These are phyloP conservation scores for Drosophila mayaguana DNA, from an alignment of 2,888 invertebrate species.

Conservation along the genomic window DNA sequence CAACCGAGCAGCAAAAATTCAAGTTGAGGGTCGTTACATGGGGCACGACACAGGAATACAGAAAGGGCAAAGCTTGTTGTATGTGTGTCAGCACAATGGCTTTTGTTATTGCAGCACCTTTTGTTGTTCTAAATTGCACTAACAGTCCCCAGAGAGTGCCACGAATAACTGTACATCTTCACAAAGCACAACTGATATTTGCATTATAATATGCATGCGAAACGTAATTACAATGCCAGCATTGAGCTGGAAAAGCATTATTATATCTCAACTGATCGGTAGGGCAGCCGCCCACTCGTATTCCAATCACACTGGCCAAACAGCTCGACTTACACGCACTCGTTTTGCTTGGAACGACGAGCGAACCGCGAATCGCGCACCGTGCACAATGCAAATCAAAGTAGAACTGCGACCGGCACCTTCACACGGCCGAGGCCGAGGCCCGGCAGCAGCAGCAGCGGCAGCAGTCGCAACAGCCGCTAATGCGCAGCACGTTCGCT, in stretches of 20 bases:
- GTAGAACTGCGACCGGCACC: slow-evolving; percentile 52
- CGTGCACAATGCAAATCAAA: slow-evolving; percentile 51
- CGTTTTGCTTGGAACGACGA: slow-evolving; percentile 14
- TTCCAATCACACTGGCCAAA: not conserved
- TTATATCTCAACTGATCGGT: slow-evolving; percentile 13
- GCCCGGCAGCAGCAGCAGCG: slow-evolving; percentile 5
- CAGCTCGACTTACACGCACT: slow-evolving; percentile 56
- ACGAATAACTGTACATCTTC: slow-evolving; percentile 22
- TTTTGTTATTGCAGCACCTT: slow-evolving; percentile 17
- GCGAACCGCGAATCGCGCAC: slow-evolving; percentile 42
- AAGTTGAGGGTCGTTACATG: slow-evolving; percentile 70
- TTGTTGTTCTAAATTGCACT: slow-evolving; percentile 49
- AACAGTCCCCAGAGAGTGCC: not conserved
- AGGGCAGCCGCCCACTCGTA: not conserved
- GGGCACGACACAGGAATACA: slow-evolving; percentile 8
- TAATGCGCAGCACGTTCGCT: slow-evolving; percentile 25
- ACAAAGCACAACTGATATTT: slow-evolving; percentile 3
- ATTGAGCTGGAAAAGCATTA: slow-evolving; percentile 12
- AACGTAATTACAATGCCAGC: slow-evolving; percentile 24
- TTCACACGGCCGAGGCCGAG: slow-evolving; percentile 5
- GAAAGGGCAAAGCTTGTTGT: slow-evolving; percentile 45
- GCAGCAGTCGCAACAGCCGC: slow-evolving; percentile 1
- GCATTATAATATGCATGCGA: slow-evolving; percentile 19
- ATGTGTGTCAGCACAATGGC: slow-evolving; percentile 18
- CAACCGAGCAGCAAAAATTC: slow-evolving; percentile 51